A percentile compares a stretch with the other conserved stretches of the same genome.
These are phyloP conservation scores for Dendrolimus kikuchii DNA, from an alignment of 1,140 invertebrate species.

Conservation along the genomic window DNA sequence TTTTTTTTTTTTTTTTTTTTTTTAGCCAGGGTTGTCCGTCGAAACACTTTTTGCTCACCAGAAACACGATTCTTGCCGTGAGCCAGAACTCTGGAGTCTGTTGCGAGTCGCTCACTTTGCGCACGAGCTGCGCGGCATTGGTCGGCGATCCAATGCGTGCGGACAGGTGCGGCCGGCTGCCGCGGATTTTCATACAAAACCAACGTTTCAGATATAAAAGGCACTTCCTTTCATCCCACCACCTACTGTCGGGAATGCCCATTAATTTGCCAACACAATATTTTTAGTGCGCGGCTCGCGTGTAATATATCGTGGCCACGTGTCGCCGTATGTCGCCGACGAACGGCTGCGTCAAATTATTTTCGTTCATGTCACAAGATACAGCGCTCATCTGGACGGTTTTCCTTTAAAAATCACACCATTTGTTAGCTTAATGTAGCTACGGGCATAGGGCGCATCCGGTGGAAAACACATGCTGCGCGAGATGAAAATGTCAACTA, in stretches of 20 bases:
- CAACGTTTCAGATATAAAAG: conserved; percentile 70
- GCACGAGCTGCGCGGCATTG: conserved; percentile 9
- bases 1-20: too few species aligned
- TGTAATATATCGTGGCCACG: conserved; percentile 71
- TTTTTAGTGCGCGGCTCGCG: conserved; percentile 69
- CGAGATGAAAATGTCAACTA: background rate
- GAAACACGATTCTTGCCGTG: too few species aligned
- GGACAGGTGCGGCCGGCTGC: conserved; percentile 68
- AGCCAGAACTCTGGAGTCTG: too few species aligned
- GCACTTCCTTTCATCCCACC: conserved; percentile 70
- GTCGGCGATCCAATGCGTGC: conserved; percentile 37
- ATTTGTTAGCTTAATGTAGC: conserved; percentile 51
- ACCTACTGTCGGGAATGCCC: conserved; percentile 68
- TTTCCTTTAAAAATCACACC: conserved; percentile 69
- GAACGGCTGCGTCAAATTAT: conserved; percentile 71
- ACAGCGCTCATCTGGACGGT: conserved; percentile 67
- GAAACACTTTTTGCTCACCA: too few species aligned
- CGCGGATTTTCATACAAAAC: conserved; percentile 67
- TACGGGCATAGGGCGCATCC: conserved; percentile 43
- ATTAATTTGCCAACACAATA: conserved; percentile 73
- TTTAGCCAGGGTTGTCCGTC: too few species aligned
- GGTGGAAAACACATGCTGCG: conserved; percentile 30
- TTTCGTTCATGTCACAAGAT: conserved; percentile 71
- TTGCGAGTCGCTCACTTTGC: background rate
- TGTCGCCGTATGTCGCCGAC: conserved; percentile 67